Conservation (phyloP, 1,140 invertebrate species). For the Drosophila watanabei region DNA sequence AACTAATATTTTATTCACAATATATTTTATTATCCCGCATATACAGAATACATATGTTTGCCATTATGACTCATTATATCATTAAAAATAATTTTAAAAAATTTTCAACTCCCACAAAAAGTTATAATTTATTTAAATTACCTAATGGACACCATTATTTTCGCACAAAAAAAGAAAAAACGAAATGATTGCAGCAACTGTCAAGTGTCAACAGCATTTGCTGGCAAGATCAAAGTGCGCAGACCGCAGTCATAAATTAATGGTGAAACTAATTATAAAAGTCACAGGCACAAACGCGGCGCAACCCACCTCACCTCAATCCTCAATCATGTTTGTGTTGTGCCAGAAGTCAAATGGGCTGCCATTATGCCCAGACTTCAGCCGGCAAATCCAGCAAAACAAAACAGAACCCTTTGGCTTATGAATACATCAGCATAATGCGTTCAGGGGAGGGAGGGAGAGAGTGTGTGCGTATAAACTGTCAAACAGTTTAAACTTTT, state of each 20-base stretch:
- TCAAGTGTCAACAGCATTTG: conserved; percentile 43
- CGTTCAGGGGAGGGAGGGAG: background rate
- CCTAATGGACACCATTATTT: conserved; percentile 17
- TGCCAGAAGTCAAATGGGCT: conserved; percentile 43
- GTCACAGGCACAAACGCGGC: conserved; percentile 8
- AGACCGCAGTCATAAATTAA: conserved; percentile 48
- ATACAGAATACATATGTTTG: background rate
- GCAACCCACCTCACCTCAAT: conserved; percentile 17
- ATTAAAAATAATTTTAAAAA: background rate
- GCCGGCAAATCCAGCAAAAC: conserved; percentile 25
- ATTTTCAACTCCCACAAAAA: background rate
- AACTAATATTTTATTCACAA: background rate
- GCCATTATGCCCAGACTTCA: conserved; percentile 14
- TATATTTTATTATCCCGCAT: background rate
- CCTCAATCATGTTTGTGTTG: conserved; percentile 1
- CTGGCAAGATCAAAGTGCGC: conserved; percentile 27
- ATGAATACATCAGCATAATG: conserved; percentile 23
- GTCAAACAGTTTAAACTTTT: conserved; percentile 45
- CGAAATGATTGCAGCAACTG: background rate
- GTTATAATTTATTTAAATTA: conserved; percentile 8
- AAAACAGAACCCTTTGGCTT: conserved; percentile 23
- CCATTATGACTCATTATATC: background rate
- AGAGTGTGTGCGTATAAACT: conserved; percentile 14
- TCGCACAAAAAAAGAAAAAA: too few relatives aligned
- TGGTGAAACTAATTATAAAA: conserved; percentile 52